Conservation (phyloP, 2,113 vertebrate genomes). For the Myocastor coypus region DNA sequence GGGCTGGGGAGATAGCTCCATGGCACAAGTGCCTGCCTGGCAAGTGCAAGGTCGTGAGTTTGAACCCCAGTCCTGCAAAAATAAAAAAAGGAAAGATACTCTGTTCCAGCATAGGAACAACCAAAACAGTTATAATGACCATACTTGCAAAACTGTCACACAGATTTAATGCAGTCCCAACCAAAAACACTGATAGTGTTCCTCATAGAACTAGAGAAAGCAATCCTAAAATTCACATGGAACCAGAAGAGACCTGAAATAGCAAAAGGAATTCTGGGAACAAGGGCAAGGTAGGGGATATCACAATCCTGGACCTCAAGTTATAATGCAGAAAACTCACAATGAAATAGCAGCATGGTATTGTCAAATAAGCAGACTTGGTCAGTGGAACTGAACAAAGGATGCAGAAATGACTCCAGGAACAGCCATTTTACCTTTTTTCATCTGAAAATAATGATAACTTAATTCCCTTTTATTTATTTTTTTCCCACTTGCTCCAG, state of each 20-base stretch:
- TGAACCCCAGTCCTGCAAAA: too few species aligned
- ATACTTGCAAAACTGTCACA: not conserved
- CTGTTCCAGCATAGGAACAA: not conserved
- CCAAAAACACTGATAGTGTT: not conserved
- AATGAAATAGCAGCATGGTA: not conserved
- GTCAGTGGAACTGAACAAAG: not conserved
- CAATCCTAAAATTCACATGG: not conserved
- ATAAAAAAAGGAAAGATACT: too few species aligned
- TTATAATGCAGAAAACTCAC: not conserved
- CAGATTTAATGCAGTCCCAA: not conserved
- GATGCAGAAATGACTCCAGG: not conserved
- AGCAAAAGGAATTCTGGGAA: not conserved
- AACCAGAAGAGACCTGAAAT: not conserved
- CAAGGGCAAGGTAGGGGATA: not conserved
- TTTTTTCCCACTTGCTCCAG: not conserved
- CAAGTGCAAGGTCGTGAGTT: too few species aligned
- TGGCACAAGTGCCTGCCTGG: too few species aligned
- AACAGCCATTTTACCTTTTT: not conserved
- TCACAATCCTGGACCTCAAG: not conserved
- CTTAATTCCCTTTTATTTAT: not conserved
- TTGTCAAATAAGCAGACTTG: not conserved
- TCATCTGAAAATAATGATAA: not conserved
- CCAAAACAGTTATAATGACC: not conserved
- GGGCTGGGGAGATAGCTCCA: too few species aligned
- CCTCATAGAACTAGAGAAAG: not conserved